A percentile compares a stretch with the other conserved stretches of the same genome.
Conservation (phyloP, 2,113 vertebrate species). For the Urocitellus parryii region DNA sequence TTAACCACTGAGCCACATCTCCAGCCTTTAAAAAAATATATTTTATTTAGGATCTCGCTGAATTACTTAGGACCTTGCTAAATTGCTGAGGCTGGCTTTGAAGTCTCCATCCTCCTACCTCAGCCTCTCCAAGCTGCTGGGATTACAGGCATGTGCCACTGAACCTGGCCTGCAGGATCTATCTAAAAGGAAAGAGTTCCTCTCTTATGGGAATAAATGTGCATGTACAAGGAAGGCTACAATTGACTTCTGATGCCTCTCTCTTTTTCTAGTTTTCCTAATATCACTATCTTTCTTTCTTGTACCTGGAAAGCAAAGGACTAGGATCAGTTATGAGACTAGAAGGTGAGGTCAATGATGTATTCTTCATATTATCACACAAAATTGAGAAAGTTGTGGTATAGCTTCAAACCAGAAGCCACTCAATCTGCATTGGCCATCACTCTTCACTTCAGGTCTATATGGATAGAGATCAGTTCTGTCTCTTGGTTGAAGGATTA, state of each 20-base stretch:
- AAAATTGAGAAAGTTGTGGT: not conserved
- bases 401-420: not conserved
- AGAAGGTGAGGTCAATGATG: conserved; percentile 41
- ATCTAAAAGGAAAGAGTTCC: not conserved
- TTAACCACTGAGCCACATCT: too few species aligned
- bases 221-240: not conserved
- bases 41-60: too few species aligned
- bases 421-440: not conserved
- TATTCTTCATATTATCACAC: not conserved
- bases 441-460: not conserved
- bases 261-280: fast-evolving
- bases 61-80: too few species aligned
- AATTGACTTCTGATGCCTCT: not conserved
- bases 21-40: too few species aligned
- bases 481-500: not conserved
- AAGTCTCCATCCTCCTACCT: too few species aligned
- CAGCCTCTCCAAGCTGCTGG: too few species aligned
- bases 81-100: too few species aligned
- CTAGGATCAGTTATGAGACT: not conserved
- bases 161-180: not conserved
- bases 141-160: too few species aligned
- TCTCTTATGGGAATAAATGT: not conserved
- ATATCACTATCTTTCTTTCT: not conserved
- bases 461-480: not conserved
- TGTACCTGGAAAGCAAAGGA: not conserved